phyloP scores from a whole-genome alignment of 2,888 invertebrate genomes.

The Anorthoa munda region DNA sequence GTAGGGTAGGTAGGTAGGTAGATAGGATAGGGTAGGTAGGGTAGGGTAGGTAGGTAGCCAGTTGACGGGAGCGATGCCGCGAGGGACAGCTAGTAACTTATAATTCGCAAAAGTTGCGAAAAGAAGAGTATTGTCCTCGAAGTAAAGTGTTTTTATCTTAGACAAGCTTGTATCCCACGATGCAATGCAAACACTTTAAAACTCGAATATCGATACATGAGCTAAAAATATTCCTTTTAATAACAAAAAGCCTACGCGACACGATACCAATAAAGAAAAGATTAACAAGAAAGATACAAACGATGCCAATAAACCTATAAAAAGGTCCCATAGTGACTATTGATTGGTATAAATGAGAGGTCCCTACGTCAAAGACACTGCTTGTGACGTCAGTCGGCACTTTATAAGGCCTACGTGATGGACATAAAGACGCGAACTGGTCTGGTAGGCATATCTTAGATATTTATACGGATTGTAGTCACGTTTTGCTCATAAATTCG shows the following conservation, averaged over 20 bases:
- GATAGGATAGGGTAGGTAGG: too few species aligned
- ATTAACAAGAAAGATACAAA: background rate
- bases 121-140: too few species aligned
- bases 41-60: too few species aligned
- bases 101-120: too few species aligned
- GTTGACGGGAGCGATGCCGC: too few species aligned
- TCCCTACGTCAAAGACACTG: conserved; percentile 16
- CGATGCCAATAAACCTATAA: background rate
- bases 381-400: conserved; percentile 21
- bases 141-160: too few species aligned
- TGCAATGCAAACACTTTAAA: too few species aligned
- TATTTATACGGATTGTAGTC: conserved; percentile 7
- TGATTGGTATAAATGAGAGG: background rate
- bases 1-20: too few species aligned
- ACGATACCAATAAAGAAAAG: background rate
- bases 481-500: conserved; percentile 3
- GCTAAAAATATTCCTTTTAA: background rate
- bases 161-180: too few species aligned
- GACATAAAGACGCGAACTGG: background rate
- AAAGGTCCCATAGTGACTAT: background rate
- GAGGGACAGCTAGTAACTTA: too few species aligned
- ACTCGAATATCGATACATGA: too few species aligned
- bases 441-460: background rate
- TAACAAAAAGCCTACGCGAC: background rate
- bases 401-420: conserved; percentile 6